phyloP scores from a whole-genome alignment of 2,888 invertebrate genomes.

The Lepidonotus clava region DNA sequence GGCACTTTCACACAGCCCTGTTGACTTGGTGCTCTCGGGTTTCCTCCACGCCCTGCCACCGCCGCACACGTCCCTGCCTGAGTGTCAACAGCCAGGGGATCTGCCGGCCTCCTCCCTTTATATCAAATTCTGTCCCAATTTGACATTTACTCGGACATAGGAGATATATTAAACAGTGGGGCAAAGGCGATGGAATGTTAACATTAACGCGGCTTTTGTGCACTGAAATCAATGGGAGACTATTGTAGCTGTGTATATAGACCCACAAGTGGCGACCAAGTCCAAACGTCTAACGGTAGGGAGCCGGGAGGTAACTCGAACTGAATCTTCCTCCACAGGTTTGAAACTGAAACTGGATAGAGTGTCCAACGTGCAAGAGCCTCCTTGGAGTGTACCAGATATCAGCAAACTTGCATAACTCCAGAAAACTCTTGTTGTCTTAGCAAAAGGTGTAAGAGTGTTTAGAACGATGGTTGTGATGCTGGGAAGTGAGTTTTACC shows the following conservation, averaged over 20 bases:
- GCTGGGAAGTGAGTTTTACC: too few species aligned
- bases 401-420: too few species aligned
- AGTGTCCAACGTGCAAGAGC: too few species aligned
- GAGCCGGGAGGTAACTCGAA: neutral
- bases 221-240: neutral
- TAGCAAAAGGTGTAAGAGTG: too few species aligned
- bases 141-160: neutral
- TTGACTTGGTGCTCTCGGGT: neutral
- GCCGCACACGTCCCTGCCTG: neutral
- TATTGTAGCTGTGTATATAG: neutral
- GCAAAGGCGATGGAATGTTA: neutral
- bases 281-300: neutral
- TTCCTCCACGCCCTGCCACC: neutral
- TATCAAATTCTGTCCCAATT: neutral
- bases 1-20: neutral
- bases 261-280: neutral
- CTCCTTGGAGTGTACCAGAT: too few species aligned
- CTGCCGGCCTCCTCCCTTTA: too few species aligned
- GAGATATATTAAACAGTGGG: neutral
- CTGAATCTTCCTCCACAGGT: neutral
- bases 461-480: too few species aligned
- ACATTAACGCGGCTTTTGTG: neutral
- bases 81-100: neutral
- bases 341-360: neutral
- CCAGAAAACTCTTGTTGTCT: too few species aligned